Evolutionary conservation across 2,888 invertebrate species (phyloP).

Genomic region (Autographa gamma): DNA sequence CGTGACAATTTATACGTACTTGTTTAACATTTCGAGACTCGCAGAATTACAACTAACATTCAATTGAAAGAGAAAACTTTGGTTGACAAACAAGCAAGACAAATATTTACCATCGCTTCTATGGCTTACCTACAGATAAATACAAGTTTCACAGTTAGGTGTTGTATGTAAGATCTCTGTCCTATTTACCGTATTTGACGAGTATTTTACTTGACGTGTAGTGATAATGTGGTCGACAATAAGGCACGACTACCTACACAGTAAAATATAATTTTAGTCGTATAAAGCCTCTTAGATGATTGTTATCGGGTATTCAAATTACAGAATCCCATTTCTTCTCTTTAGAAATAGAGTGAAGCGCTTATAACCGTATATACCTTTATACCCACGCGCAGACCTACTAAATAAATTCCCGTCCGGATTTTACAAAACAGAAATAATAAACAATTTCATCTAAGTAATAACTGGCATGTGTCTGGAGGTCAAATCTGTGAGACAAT

Average conservation of each 20-base stretch:
- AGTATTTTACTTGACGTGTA: neutral
- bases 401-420: constrained; percentile 18
- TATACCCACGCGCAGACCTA: neutral
- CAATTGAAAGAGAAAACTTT: neutral
- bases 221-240: neutral
- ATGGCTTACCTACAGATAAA: neutral
- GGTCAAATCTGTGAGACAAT: constrained; percentile 55
- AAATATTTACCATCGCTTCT: neutral
- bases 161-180: neutral
- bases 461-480: constrained; percentile 38
- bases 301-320: neutral
- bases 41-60: neutral
- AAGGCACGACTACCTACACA: neutral
- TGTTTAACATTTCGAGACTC: constrained; percentile 15
- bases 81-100: neutral
- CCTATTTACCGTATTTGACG: neutral
- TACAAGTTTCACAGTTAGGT: neutral
- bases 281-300: neutral
- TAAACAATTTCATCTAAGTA: constrained; percentile 31
- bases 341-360: neutral
- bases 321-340: neutral
- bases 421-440: constrained; percentile 35
- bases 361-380: neutral
- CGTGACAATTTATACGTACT: constrained; percentile 40
- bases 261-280: neutral